phyloP scores from a whole-genome alignment of 2,888 invertebrate genomes.

The Protodeltote pygarga region DNA sequence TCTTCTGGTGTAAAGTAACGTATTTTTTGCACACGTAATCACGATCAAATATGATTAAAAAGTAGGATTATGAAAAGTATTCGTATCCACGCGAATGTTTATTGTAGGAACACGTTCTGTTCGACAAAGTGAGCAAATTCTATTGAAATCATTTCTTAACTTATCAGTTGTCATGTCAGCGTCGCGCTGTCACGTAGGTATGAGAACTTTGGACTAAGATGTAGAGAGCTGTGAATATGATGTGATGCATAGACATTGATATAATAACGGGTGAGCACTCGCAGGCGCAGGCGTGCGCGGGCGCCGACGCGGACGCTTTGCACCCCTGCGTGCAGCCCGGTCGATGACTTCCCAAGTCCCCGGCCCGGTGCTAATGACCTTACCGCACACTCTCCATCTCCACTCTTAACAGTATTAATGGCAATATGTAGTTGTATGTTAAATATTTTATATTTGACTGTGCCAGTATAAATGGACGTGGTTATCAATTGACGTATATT shows the following conservation, averaged over 20 bases:
- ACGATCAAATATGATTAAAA: conserved; percentile 23
- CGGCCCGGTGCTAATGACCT: conserved; percentile 75
- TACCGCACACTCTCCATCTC: conserved; percentile 64
- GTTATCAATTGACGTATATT: not conserved
- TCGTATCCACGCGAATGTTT: conserved; percentile 16
- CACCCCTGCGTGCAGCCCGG: conserved; percentile 73
- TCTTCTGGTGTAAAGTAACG: too few relatives aligned
- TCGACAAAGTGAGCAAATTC: conserved; percentile 34
- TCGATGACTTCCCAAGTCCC: conserved; percentile 77
- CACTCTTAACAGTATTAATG: conserved; percentile 62
- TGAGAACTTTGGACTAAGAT: conserved; percentile 41
- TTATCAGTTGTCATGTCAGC: conserved; percentile 31
- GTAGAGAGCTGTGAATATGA: conserved; percentile 31
- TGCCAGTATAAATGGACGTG: too few relatives aligned
- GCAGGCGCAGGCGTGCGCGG: conserved; percentile 26
- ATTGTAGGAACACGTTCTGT: conserved; percentile 35
- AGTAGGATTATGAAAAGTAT: conserved; percentile 24
- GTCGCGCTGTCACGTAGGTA: conserved; percentile 43
- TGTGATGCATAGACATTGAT: conserved; percentile 34
- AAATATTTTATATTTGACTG: conserved; percentile 17
- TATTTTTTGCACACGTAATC: too few relatives aligned
- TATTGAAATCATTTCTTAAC: conserved; percentile 29
- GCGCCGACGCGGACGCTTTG: conserved; percentile 56
- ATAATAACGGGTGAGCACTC: conserved; percentile 29
- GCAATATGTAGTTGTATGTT: conserved; percentile 58